Evolutionary conservation across 2,888 invertebrate species (phyloP).

Genomic region (Thumatha senex): DNA sequence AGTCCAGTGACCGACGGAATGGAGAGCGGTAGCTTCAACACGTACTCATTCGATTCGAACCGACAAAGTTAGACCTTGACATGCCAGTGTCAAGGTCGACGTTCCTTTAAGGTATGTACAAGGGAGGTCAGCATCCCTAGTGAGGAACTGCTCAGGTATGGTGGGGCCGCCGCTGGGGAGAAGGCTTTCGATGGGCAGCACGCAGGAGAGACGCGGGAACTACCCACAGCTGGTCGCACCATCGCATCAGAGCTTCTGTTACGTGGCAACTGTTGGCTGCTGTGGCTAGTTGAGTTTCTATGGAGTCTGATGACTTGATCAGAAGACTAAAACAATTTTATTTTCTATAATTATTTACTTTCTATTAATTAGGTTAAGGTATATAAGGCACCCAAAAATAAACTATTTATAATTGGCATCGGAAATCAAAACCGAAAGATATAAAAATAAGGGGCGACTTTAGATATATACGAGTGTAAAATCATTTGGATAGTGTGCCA

Average conservation of each 20-base stretch:
- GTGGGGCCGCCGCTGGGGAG: conserved; percentile 58
- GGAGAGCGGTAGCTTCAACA: background rate
- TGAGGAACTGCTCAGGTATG: conserved; percentile 52
- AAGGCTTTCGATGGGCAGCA: conserved; percentile 82
- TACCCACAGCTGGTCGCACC: conserved; percentile 90
- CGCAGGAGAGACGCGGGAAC: conserved; percentile 87
- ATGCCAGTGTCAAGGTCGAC: background rate
- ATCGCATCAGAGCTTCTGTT: conserved; percentile 91
- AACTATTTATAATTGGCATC: no score
- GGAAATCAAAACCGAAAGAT: no score
- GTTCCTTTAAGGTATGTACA: background rate
- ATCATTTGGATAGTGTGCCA: no score
- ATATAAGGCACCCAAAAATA: no score
- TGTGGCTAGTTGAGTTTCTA: conserved; percentile 90
- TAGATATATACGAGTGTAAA: no score
- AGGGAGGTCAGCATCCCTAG: background rate
- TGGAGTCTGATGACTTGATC: conserved; percentile 84
- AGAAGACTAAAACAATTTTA: conserved; percentile 70
- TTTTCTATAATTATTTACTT: background rate
- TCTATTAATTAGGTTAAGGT: no score
- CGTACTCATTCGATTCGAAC: background rate
- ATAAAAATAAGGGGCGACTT: no score
- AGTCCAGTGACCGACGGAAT: background rate
- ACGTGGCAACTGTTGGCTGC: conserved; percentile 95
- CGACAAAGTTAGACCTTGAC: conserved; percentile 7